Percentiles rank a stretch among this genome's conserved stretches.
These are phyloP conservation scores for Chromobotia macracanthus DNA, from an alignment of 2,797 vertebrate species.

Conservation along the genomic window DNA sequence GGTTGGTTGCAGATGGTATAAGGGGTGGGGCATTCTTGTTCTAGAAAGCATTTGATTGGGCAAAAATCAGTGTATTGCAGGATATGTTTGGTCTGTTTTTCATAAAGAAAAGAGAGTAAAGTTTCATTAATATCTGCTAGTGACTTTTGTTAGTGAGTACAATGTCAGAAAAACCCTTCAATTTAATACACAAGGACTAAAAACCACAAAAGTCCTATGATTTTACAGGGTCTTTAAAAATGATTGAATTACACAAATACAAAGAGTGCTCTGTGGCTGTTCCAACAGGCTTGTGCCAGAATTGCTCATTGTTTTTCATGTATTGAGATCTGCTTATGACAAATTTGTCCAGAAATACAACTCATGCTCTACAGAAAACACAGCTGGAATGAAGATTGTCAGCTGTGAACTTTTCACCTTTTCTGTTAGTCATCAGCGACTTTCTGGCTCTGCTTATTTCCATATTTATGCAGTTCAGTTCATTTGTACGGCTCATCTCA, in stretches of 20 bases:
- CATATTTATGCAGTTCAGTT: conserved; percentile 27
- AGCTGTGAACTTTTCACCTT: conserved; percentile 18
- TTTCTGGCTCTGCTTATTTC: conserved; percentile 2
- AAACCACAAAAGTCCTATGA: not conserved
- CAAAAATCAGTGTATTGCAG: not conserved
- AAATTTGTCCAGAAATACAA: conserved; percentile 10
- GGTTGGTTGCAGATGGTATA: not conserved
- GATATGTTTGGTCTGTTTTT: not conserved
- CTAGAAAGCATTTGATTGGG: conserved; percentile 1
- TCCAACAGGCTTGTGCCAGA: not conserved
- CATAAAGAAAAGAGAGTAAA: too few relatives aligned
- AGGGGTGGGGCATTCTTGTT: not conserved
- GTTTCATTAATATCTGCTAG: too few relatives aligned
- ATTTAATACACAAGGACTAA: not conserved
- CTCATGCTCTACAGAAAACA: conserved; percentile 8
- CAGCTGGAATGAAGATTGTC: not conserved
- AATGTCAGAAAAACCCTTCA: not conserved
- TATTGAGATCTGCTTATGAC: not conserved
- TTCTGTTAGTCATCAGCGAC: conserved; percentile 1
- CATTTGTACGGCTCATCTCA: conserved; percentile 26
- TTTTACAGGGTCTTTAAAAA: not conserved
- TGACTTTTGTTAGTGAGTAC: not conserved
- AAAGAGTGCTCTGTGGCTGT: not conserved
- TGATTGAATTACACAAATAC: not conserved
- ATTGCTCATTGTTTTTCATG: not conserved